Base-by-base conservation (phyloP, 2,797 vertebrate genomes). In the Labeo calbasu region DNA sequence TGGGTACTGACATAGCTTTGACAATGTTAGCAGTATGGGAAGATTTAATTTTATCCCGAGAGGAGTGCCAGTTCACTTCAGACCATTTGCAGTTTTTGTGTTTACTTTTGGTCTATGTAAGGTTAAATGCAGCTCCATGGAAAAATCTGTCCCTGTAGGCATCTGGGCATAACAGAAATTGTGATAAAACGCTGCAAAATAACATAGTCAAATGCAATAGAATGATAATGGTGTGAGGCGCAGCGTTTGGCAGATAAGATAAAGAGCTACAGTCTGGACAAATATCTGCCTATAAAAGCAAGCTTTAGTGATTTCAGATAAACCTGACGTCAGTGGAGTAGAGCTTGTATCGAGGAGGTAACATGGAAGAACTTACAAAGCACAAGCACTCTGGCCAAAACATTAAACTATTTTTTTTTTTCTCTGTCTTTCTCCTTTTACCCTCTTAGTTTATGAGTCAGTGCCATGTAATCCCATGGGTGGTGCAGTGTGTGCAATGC, bases 361-460 rank as follows among this genome's bases (percentile, higher is more conserved):
- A 86, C 84, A 84, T 87, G 86, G 82, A 87, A 87, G 84, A 89
- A 84, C 69, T 86, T 83, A 84, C 82, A 84, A 78, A 73, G 50
- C 69, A 79, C 73, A 82, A 10, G 15, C 66, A 72, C 25, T 79
- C 79, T 43, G 76, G 82, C 84, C 70, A 88, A 89, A 51, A 77
- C 55, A 71, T 76, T 46, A 69, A 81, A 10, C 57, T 23, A 19
- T 78, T 59, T 69, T 25, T 59, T 51, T 78, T 40, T 69, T 14
- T 68, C 59, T 70, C 63, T 69, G 9, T 69, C 51, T 76, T 51
- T 50, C 78, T 69, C 14, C 75, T 50, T 80, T 66, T 85, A 76
- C 80, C 77, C 70, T 77, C 59, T 83, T 76, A 43, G 55, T 77
- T 71, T 86, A 83, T 86, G 86, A 86, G 84, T 87, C 84, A 86